Evolutionary conservation across 2,797 vertebrate species (phyloP), one percentile per base, ranked within the genome.

Genomic region (Mycteria americana): DNA sequence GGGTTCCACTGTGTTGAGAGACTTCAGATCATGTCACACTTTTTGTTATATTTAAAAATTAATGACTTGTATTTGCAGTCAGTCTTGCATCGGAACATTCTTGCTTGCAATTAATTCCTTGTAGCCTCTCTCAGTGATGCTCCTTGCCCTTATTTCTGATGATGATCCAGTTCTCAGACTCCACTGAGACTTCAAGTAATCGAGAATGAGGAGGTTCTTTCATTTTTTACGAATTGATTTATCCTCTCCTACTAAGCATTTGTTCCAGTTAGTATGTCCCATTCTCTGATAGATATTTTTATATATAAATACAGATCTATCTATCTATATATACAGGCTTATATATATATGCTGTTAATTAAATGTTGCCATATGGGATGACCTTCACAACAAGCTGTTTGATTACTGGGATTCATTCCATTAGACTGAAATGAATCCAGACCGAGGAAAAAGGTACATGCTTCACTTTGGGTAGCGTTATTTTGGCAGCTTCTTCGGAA

Each of bases 371-470:
- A 16, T 84, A 75, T 4, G 4, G 54, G 43, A 76, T 90, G 89
- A 95, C 91, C 85, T 95, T 96, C 91, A 84, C 65, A 86, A 70
- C 77, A 81, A 95, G 91, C 96, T 95, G 53, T 57, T 89, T 94
- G 76, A 56, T 69, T 81, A 64, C 82, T 69, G 76, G 76, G 82
- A 85, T 88, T 90, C 85, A 82, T 90, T 95, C 85, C 82, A 89
- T 67, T 64, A 80, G 50, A 62, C 51, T 75, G 88, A 94, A 90
- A 88, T 33, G 3, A 59, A 84, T 79, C 62, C 73, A 89, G 73
- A n/a, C 53, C 0, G 6, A 84, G 39, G 79, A 45, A 94, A 85
- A 86, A 93, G 85, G 56, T 87, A 60, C 35, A 51, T 11, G 18
- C 48, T 86, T 85, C 65, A 59, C 85, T 93, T 78, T 63, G 73